These are phyloP conservation scores for Anhinga anhinga DNA, from an alignment of 2,113 vertebrate genomes.

Conservation along the genomic window DNA sequence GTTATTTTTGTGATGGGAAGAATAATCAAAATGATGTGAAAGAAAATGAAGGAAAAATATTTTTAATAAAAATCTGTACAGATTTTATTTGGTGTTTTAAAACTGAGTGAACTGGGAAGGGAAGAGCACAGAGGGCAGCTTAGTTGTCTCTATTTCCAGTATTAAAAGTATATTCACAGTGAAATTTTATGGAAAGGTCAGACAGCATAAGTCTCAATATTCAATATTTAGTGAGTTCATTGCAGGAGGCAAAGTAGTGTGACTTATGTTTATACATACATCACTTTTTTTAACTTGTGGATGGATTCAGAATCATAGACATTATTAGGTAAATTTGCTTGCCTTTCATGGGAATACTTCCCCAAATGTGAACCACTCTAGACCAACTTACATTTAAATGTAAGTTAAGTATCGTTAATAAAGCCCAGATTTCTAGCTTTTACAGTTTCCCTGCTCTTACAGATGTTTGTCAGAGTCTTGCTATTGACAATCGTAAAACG, in stretches of 20 bases:
- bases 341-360: background rate
- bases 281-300: background rate
- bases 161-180: background rate
- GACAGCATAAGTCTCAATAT: background rate
- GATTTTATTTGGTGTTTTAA: background rate
- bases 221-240: background rate
- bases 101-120: background rate
- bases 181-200: background rate
- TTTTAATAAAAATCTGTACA: background rate
- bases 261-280: background rate
- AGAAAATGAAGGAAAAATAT: background rate
- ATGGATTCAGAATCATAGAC: background rate
- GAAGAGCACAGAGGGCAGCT: background rate
- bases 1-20: background rate
- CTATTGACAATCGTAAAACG: slow-evolving; percentile 65
- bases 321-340: background rate
- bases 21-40: background rate
- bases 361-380: slow-evolving; percentile 3
- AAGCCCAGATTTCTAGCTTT: slow-evolving; percentile 60
- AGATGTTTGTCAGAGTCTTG: slow-evolving; percentile 63
- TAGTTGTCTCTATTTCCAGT: background rate
- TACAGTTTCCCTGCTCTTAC: slow-evolving; percentile 67
- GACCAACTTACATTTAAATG: slow-evolving; percentile 37
- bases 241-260: background rate
- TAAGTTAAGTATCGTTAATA: slow-evolving; percentile 36